Percentiles rank a stretch among this genome's conserved stretches.
Conservation (phyloP, 2,888 invertebrate species). For the Lasioglossum pauxillum region DNA sequence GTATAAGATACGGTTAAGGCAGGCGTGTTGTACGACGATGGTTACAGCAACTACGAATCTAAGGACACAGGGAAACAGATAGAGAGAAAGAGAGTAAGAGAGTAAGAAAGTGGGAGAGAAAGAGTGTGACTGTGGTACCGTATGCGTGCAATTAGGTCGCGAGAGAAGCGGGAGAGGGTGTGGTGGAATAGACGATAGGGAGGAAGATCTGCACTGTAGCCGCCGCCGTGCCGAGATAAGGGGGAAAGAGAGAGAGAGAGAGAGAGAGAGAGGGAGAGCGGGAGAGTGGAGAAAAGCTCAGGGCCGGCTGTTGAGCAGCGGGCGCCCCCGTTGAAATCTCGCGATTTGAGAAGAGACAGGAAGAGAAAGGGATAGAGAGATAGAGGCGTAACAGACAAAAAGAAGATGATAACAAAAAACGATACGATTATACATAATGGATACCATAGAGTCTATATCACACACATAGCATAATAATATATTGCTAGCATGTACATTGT, state of each 20-base stretch:
- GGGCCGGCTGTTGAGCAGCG: slow-evolving; percentile 82
- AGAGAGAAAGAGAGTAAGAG: slow-evolving; percentile 22
- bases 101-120: neutral
- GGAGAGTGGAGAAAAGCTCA: slow-evolving; percentile 14
- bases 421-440: slow-evolving; percentile 81
- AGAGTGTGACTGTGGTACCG: slow-evolving; percentile 9
- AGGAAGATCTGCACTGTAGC: slow-evolving; percentile 5
- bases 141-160: slow-evolving; percentile 42
- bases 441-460: slow-evolving; percentile 84
- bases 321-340: slow-evolving; percentile 30
- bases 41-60: slow-evolving; percentile 39
- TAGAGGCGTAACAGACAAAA: slow-evolving; percentile 61
- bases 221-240: neutral
- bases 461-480: slow-evolving; percentile 84
- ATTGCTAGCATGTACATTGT: slow-evolving; percentile 84
- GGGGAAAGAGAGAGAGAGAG: neutral
- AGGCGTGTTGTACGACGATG: slow-evolving; percentile 63
- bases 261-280: neutral
- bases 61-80: slow-evolving; percentile 29
- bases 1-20: slow-evolving; percentile 74
- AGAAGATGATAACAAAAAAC: slow-evolving; percentile 50
- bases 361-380: too few species aligned
- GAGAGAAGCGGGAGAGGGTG: slow-evolving; percentile 1
- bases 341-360: neutral
- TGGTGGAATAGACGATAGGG: neutral